These are phyloP conservation scores for Lycia hirtaria DNA, from an alignment of 2,888 invertebrate species.

Conservation along the genomic window DNA sequence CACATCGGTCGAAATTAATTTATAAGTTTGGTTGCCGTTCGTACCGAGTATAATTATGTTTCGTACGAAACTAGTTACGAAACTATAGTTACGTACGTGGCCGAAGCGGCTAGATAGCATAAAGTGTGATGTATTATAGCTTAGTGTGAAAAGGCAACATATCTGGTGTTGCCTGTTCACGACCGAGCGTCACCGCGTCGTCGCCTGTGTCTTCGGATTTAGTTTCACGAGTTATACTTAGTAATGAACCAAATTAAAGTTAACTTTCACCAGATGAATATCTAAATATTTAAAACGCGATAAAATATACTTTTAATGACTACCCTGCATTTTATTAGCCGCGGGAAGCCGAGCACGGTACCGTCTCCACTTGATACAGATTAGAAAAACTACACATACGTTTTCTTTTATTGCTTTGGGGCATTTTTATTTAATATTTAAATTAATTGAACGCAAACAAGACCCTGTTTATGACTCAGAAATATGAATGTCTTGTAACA, in stretches of 20 bases:
- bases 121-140: neutral
- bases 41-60: too few species aligned
- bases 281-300: constrained; percentile 83
- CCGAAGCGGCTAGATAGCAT: neutral
- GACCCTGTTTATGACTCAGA: constrained; percentile 64
- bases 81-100: too few species aligned
- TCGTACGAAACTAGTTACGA: too few species aligned
- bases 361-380: constrained; percentile 66
- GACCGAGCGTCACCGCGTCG: neutral
- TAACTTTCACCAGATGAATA: constrained; percentile 82
- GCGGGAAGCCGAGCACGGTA: constrained; percentile 59
- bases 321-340: constrained; percentile 75
- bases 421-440: constrained; percentile 73
- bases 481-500: constrained; percentile 61
- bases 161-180: too few species aligned
- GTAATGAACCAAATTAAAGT: constrained; percentile 76
- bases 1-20: too few species aligned
- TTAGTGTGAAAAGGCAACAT: neutral
- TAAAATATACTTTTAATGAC: constrained; percentile 83
- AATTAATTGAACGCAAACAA: constrained; percentile 81
- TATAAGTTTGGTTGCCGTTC: too few species aligned
- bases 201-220: constrained; percentile 50
- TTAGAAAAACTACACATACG: constrained; percentile 74
- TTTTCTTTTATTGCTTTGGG: constrained; percentile 69
- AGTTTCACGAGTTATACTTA: constrained; percentile 63